Conservation (phyloP, 2,888 invertebrate species). For the Drosophila mercatorum region DNA sequence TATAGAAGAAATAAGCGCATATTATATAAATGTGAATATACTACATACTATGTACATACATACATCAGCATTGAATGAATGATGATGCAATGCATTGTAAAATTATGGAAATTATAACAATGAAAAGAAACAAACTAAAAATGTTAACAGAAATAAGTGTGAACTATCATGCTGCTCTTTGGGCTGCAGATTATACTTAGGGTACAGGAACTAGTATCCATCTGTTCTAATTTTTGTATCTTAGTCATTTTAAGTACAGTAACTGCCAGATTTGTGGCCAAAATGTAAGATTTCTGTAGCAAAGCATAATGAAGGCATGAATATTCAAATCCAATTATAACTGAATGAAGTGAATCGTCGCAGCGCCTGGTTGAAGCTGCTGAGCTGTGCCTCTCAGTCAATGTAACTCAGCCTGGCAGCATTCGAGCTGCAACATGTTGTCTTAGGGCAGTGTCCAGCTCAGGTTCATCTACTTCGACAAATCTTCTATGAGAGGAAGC, state of each 20-base stretch:
- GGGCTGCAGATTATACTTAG: neutral
- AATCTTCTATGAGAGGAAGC: neutral
- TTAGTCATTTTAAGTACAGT: neutral
- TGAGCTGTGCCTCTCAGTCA: neutral
- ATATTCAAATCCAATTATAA: neutral
- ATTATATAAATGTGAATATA: no score
- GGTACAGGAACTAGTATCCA: neutral
- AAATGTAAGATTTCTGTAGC: neutral
- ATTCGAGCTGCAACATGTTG: neutral
- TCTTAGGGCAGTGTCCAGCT: neutral
- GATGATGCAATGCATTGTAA: neutral
- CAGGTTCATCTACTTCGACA: neutral
- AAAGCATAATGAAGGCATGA: constrained; percentile 4
- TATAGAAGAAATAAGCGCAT: neutral
- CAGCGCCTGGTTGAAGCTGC: neutral
- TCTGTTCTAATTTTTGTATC: neutral
- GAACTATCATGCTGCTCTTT: no score
- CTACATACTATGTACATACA: neutral
- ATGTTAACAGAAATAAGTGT: no score
- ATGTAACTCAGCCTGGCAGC: neutral
- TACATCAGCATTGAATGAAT: neutral
- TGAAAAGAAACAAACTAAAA: no score
- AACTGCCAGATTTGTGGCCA: neutral
- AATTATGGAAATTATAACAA: neutral
- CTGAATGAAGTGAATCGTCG: neutral